These are phyloP conservation scores for Drosophila carrolli DNA, from an alignment of 1,140 invertebrate genomes.

Conservation along the genomic window DNA sequence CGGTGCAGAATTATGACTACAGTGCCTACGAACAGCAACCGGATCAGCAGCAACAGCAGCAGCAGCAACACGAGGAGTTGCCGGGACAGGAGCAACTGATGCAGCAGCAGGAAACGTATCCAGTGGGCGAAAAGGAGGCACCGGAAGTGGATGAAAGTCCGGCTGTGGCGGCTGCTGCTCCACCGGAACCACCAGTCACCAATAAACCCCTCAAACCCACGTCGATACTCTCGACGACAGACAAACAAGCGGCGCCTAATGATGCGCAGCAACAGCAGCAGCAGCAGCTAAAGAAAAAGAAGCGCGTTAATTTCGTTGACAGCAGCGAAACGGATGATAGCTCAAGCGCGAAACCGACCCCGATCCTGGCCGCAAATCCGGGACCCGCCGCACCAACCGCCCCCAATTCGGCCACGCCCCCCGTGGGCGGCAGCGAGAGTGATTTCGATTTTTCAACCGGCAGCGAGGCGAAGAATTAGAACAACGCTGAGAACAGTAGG, in stretches of 20 bases:
- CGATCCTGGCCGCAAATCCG: conserved; percentile 52
- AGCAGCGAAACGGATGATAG: conserved; percentile 84
- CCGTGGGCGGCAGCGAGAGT: conserved; percentile 66
- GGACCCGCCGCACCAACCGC: conserved; percentile 10
- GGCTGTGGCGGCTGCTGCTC: not conserved
- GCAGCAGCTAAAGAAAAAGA: conserved; percentile 82
- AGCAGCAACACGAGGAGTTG: conserved; percentile 4
- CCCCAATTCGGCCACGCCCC: conserved; percentile 15
- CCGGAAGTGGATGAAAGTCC: conserved; percentile 46
- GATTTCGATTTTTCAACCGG: conserved; percentile 84
- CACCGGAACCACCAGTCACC: conserved; percentile 25
- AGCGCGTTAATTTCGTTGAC: conserved; percentile 84
- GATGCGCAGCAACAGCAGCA: conserved; percentile 68
- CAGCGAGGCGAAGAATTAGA: conserved; percentile 81
- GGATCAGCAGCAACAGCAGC: conserved; percentile 25
- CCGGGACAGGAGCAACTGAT: conserved; percentile 8
- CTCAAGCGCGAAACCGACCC: conserved; percentile 75
- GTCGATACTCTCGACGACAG: conserved; percentile 78
- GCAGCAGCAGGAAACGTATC: conserved; percentile 65
- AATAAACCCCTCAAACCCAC: conserved; percentile 70
- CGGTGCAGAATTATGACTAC: conserved; percentile 61
- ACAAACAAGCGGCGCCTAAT: conserved; percentile 76
- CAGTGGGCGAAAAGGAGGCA: conserved; percentile 33
- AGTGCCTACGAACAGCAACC: conserved; percentile 54
- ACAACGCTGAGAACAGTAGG: conserved; percentile 63